A percentile compares a stretch with the other conserved stretches of the same genome.
Conservation (phyloP, 2,113 vertebrate species). For the Falcunculus frontatus region DNA sequence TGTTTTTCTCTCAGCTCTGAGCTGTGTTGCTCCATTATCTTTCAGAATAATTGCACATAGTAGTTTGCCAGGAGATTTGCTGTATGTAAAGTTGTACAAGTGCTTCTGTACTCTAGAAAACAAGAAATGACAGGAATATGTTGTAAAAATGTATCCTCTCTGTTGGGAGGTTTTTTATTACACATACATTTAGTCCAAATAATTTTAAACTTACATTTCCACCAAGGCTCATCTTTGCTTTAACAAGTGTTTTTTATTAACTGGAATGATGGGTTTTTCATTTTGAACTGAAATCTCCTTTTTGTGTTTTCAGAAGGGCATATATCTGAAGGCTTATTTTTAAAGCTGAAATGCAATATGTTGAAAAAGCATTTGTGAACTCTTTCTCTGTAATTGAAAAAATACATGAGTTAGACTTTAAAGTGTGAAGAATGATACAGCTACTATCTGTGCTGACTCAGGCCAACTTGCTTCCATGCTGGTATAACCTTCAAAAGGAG, state of each 20-base stretch:
- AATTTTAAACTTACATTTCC: slow-evolving; percentile 74
- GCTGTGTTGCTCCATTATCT: background rate
- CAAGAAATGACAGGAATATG: slow-evolving; percentile 68
- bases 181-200: slow-evolving; percentile 65
- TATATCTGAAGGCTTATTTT: slow-evolving; percentile 67
- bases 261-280: slow-evolving; percentile 54
- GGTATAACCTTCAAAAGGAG: slow-evolving; percentile 49
- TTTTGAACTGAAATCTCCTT: slow-evolving; percentile 60
- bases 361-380: slow-evolving; percentile 61
- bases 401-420: slow-evolving; percentile 44
- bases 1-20: background rate
- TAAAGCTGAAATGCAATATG: slow-evolving; percentile 68
- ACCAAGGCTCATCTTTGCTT: slow-evolving; percentile 66
- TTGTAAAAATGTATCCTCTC: slow-evolving; percentile 62
- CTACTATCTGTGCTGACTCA: slow-evolving; percentile 65
- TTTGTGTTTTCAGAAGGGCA: slow-evolving; percentile 60
- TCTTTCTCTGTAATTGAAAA: slow-evolving; percentile 64
- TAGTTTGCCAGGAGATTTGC: slow-evolving; percentile 22
- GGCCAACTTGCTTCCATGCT: slow-evolving; percentile 58
- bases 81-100: slow-evolving; percentile 4
- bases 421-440: slow-evolving; percentile 55
- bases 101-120: slow-evolving; percentile 54
- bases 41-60: background rate
- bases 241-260: slow-evolving; percentile 71
- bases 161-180: slow-evolving; percentile 72